Conservation (phyloP, 2,113 vertebrate genomes). For the Naja naja region DNA sequence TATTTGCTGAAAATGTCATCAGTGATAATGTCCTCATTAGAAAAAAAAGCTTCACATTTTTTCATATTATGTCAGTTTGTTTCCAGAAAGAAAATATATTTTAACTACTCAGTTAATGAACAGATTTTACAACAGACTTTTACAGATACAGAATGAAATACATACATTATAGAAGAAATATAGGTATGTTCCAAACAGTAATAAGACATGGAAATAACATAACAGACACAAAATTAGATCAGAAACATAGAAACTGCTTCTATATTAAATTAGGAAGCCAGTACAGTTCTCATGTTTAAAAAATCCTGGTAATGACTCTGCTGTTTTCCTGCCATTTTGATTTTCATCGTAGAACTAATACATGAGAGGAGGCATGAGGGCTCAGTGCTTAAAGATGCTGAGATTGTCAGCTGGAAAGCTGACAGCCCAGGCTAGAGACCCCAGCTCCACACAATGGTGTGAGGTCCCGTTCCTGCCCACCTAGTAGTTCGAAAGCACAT, state of each 20-base stretch:
- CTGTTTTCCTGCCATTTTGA: not conserved
- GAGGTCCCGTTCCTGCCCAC: not conserved
- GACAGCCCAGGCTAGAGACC: not conserved
- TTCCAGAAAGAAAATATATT: not conserved
- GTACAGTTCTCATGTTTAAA: not conserved
- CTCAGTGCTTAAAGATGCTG: not conserved
- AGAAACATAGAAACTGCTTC: not conserved
- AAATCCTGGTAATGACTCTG: not conserved
- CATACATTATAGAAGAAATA: not conserved
- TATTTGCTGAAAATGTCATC: slow-evolving; percentile 18
- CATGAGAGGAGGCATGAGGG: not conserved
- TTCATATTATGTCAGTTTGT: not conserved
- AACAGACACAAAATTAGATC: not conserved
- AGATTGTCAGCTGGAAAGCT: not conserved
- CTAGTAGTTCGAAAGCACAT: not conserved
- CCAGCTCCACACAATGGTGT: not conserved
- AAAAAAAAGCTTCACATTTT: not conserved
- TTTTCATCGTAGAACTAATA: not conserved
- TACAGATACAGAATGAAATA: slow-evolving; percentile 7
- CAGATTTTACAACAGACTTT: not conserved
- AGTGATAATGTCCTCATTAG: slow-evolving; percentile 19
- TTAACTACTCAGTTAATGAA: slow-evolving; percentile 5
- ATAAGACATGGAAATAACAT: not conserved
- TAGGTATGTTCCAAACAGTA: not conserved
- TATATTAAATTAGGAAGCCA: not conserved